Conservation (phyloP, 2,797 vertebrate species). For the Poecilia wingei region DNA sequence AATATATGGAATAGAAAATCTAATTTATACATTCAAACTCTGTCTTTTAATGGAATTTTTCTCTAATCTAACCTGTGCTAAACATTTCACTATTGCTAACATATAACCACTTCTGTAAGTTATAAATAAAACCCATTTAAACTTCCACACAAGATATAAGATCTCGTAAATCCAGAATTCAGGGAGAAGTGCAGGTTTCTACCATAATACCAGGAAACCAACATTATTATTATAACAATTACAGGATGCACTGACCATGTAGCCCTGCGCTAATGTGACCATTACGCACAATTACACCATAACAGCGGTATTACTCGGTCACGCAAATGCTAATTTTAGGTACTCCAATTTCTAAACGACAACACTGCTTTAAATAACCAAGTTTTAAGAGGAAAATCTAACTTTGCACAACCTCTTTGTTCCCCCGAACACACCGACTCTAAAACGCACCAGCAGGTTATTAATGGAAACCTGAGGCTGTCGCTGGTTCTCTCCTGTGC, state of each 20-base stretch:
- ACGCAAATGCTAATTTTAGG: slow-evolving; percentile 56
- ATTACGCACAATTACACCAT: slow-evolving; percentile 65
- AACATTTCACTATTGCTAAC: not conserved
- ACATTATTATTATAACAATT: slow-evolving; percentile 68
- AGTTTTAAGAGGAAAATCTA: slow-evolving; percentile 35
- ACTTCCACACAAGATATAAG: not conserved
- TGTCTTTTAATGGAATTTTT: not conserved
- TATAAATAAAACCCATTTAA: not conserved
- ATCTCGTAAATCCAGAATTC: not conserved
- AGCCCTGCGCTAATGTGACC: slow-evolving; percentile 55
- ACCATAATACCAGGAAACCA: slow-evolving; percentile 71
- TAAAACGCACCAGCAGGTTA: slow-evolving; percentile 27
- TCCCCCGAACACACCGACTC: slow-evolving; percentile 18
- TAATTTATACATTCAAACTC: not conserved
- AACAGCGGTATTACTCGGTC: slow-evolving; percentile 51
- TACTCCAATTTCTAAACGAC: slow-evolving; percentile 48
- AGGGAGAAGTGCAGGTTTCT: slow-evolving; percentile 28
- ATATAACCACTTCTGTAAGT: not conserved
- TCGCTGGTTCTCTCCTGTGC: slow-evolving; percentile 18
- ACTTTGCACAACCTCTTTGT: slow-evolving; percentile 47
- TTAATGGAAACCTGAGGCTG: slow-evolving; percentile 17
- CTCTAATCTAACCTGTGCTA: not conserved
- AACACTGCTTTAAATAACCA: slow-evolving; percentile 50
- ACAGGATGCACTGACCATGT: slow-evolving; percentile 44
- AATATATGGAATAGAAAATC: not conserved